Conservation (phyloP, 2,113 vertebrate species). For the Chaetorhynchus papuensis region DNA sequence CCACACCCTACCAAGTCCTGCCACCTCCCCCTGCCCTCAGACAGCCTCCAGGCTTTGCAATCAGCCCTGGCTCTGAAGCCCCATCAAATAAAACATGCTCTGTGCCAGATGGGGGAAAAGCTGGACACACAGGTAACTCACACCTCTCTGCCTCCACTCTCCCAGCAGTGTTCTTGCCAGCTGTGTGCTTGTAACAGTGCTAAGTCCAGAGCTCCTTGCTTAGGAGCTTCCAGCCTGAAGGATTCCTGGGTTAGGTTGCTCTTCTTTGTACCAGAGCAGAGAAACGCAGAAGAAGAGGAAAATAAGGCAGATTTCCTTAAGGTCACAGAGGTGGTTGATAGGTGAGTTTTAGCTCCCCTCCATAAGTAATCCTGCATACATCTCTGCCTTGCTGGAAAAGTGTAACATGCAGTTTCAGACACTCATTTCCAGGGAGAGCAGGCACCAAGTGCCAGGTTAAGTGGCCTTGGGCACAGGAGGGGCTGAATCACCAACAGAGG, state of each 20-base stretch:
- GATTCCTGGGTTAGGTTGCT: neutral
- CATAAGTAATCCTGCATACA: neutral
- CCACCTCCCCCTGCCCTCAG: neutral
- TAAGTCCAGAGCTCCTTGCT: neutral
- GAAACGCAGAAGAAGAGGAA: neutral
- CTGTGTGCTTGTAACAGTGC: rapidly evolving
- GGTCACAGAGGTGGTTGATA: neutral
- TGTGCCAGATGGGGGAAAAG: neutral
- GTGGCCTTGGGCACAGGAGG: neutral
- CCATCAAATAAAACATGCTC: rapidly evolving
- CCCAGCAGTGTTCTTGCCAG: neutral
- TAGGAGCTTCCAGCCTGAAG: neutral
- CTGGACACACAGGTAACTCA: neutral
- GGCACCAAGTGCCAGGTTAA: neutral
- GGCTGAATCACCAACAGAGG: neutral
- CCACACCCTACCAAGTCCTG: neutral
- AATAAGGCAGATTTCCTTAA: neutral
- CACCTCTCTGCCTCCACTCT: neutral
- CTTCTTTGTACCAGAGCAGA: neutral
- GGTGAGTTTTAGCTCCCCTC: neutral
- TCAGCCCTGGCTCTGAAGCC: neutral
- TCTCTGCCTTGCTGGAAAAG: neutral
- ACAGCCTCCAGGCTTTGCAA: neutral
- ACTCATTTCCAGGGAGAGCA: neutral
- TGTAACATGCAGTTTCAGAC: neutral